Conservation (phyloP, 1,140 invertebrate species). For the Sinonovacula constricta region DNA sequence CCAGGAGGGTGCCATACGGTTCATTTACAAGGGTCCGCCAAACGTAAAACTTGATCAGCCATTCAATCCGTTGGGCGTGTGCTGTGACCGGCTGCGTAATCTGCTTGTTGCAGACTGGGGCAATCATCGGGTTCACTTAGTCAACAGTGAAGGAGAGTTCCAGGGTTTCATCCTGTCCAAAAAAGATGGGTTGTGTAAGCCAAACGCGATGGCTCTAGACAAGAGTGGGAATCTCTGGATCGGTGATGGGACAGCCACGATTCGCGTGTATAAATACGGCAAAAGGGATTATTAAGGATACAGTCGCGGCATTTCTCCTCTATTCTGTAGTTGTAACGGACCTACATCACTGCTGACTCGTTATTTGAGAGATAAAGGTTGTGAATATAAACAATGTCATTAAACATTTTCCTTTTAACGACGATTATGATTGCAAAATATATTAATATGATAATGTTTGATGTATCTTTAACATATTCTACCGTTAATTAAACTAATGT, state of each 20-base stretch:
- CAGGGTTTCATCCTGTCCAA: slow-evolving; percentile 57
- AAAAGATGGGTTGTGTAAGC: slow-evolving; percentile 60
- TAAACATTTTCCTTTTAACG: no score
- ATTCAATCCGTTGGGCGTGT: slow-evolving; percentile 63
- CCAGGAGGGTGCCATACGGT: slow-evolving; percentile 52
- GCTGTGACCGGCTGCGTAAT: slow-evolving; percentile 55
- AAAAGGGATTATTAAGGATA: slow-evolving; percentile 43
- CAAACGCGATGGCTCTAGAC: slow-evolving; percentile 60
- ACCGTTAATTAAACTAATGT: no score
- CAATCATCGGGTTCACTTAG: slow-evolving; percentile 57
- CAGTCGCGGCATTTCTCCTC: no score
- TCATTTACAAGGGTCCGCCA: slow-evolving; percentile 55
- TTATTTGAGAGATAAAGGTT: no score
- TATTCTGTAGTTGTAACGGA: no score
- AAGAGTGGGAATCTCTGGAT: slow-evolving; percentile 60
- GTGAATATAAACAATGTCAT: no score
- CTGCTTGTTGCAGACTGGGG: slow-evolving; percentile 61
- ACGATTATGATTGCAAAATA: no score
- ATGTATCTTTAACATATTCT: no score
- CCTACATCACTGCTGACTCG: no score
- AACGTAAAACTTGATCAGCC: slow-evolving; percentile 52
- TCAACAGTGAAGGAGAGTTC: slow-evolving; percentile 59
- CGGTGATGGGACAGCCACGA: slow-evolving; percentile 61
- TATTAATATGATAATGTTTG: no score
- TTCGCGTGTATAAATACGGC: slow-evolving; percentile 58